Conservation (phyloP, 2,888 invertebrate species). For the Drosophila flavopinicola region DNA sequence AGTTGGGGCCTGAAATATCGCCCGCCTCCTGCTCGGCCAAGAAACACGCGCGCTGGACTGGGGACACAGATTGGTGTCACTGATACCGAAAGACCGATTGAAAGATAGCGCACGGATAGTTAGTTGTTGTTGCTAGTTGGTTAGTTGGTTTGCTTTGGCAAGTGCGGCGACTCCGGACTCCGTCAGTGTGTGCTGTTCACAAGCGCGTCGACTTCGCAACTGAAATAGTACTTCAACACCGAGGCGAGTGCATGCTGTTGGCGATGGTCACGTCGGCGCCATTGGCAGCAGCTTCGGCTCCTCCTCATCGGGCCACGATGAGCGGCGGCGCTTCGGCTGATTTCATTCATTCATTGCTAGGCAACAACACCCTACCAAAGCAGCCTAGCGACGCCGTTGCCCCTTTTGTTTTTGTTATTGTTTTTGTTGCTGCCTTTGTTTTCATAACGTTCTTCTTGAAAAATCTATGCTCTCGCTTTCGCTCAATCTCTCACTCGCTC, state of each 20-base stretch:
- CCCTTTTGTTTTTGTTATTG: slow-evolving; percentile 32
- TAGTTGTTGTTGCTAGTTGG: slow-evolving; percentile 14
- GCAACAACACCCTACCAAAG: slow-evolving; percentile 19
- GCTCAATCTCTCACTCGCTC: slow-evolving; percentile 3
- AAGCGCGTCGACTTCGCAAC: slow-evolving; percentile 70
- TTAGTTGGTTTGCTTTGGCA: slow-evolving; percentile 27
- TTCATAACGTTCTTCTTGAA: slow-evolving; percentile 70
- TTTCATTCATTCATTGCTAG: slow-evolving; percentile 72
- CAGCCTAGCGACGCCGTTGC: slow-evolving; percentile 10
- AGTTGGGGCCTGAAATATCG: slow-evolving; percentile 7
- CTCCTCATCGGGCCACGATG: slow-evolving; percentile 1
- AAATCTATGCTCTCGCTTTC: slow-evolving; percentile 18
- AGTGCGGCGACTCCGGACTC: slow-evolving; percentile 35
- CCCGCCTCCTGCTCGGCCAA: slow-evolving; percentile 34
- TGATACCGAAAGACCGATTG: slow-evolving; percentile 35
- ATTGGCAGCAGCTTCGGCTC: slow-evolving; percentile 68
- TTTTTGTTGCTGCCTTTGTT: slow-evolving; percentile 69
- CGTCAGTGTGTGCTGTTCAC: slow-evolving; percentile 58
- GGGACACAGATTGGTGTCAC: slow-evolving; percentile 12
- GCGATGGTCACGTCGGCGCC: slow-evolving; percentile 40
- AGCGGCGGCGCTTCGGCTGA: slow-evolving; percentile 30
- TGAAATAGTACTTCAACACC: slow-evolving; percentile 52
- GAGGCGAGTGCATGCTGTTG: slow-evolving; percentile 36
- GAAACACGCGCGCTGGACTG: slow-evolving; percentile 10
- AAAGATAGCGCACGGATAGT: slow-evolving; percentile 52